Base-by-base conservation (phyloP, 1,140 invertebrate genomes). In the Diorhabda carinulata region DNA sequence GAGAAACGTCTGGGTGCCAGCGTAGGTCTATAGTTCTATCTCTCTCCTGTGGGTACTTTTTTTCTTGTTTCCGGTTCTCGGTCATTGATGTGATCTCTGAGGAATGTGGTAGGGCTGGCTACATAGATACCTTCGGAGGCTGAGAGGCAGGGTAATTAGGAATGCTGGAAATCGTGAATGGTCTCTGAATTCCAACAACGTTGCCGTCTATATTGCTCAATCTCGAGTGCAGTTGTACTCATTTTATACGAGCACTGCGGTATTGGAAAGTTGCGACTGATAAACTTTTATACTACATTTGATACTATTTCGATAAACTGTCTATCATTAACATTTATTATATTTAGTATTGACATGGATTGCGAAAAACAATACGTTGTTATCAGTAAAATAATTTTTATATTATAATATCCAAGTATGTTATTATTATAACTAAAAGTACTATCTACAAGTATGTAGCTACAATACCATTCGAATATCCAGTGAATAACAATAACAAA, bases 131-230 rank as follows among this genome's bases (percentile, higher is more conserved):
- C 67, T 68, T 64, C 67, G 68, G 71, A 72, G 66, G 52, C 10
- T 41, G 67, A 66, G 73, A 68, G 71, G 72, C 57, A 62, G 64
- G 69, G 72, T 58, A 73, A 73, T 73, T 74, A 71, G 76, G 79
- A 81, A 81, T 81, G 79, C 73, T 78, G 76, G 75, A 77, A 79
- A 75, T 80, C 78, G 78, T 81, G 79, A 81, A 81, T 81, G 79
- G 76, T 77, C 74, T 78, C 72, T 75, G 73, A 78, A 78, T 78
- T 74, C 76, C 74, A 72, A 69, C 74, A 67, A 66, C 69, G 76
- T 78, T 77, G 76, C 76, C 76, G 74, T 72, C 68, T 56, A 25
- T 56, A 64, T 41, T 56, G 58, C 10, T 60, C 5, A n/a, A 44
- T 66, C 68, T 57, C 57, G 61, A 70, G 71, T 74, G 63, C 73